A percentile compares a stretch with the other conserved stretches of the same genome.
Conservation (phyloP, 1,140 invertebrate genomes). For the Diploscapter pachys region DNA sequence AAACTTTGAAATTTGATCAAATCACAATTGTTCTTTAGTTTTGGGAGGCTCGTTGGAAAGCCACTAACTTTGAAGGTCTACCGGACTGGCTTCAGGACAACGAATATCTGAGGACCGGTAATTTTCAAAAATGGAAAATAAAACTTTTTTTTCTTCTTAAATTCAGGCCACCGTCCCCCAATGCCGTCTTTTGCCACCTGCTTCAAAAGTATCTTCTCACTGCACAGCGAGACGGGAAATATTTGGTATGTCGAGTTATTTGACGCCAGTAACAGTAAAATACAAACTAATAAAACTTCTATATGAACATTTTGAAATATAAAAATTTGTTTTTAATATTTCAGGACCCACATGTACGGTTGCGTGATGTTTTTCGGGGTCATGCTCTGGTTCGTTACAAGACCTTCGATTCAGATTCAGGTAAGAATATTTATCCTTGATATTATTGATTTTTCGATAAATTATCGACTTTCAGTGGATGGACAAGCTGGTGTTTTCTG, state of each 20-base stretch:
- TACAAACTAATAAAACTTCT: too few relatives aligned
- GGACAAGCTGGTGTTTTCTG: constrained; percentile 71
- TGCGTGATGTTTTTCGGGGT: constrained; percentile 76
- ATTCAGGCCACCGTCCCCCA: constrained; percentile 85
- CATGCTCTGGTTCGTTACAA: constrained; percentile 76
- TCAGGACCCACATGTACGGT: constrained; percentile 76
- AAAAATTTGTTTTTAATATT: too few relatives aligned
- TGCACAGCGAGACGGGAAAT: constrained; percentile 84
- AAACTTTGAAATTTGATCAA: neutral
- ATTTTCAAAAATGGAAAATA: neutral
- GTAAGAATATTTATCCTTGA: constrained; percentile 73
- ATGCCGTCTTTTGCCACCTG: constrained; percentile 90
- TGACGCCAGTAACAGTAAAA: too few relatives aligned
- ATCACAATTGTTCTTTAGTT: constrained; percentile 23
- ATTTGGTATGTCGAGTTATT: constrained; percentile 72
- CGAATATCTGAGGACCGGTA: constrained; percentile 76
- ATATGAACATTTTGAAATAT: too few relatives aligned
- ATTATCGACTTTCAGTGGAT: constrained; percentile 3
- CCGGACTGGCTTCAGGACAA: constrained; percentile 97
- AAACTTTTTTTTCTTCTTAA: neutral
- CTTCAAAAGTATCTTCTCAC: constrained; percentile 91
- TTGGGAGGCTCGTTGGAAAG: constrained; percentile 45
- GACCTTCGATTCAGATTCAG: constrained; percentile 65
- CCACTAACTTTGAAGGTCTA: constrained; percentile 62
- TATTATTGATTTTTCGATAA: constrained; percentile 32